Evolutionary conservation across 2,888 invertebrate genomes (phyloP), one percentile per base, ranked within the genome.

Genomic region (Lysandra bellargus): DNA sequence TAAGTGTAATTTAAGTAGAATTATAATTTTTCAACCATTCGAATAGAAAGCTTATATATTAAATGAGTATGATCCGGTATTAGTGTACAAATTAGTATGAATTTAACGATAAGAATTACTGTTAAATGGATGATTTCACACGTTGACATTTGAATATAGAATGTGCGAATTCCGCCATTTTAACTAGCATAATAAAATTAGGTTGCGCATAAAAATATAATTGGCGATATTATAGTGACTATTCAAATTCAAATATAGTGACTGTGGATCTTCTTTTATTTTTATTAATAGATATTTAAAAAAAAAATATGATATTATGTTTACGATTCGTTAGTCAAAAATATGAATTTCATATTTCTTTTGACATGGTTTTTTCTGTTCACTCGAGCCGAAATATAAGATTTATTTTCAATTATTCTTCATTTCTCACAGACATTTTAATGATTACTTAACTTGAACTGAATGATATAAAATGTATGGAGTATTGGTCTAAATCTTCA

Each of bases 21-120:
- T 69, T 69, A 30, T 33, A 69, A 69, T 69, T 69, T 69, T 64
- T 64, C 30, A 64, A 64, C 64, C 30, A 12, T 30, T 64, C 30
- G 23, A 64, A 64, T 69, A 69, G 69, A 69, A 69, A 33, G 69
- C 69, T 69, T 30, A 69, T 30, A 64, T 30, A 14, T 69, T 69
- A 69, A 69, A 33, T 33, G 9, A 33, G 33, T 23, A 30, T 64
- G 30, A 69, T 69, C 69, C 4, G 69, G 69, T 69, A 33, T 69
- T 69, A 4, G 30, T 12, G 69, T 69, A 64, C 33, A 69, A 69
- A 69, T 14, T 69, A 33, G 3, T 69, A 14, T 14, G 1, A 33
- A 9, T 44, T 40, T 64, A 30, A 69, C 12, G 33, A 30, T 64
- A 64, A 9, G 69, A 69, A 23, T 37, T 37, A 37, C 61, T 30